Conservation (phyloP, 2,888 invertebrate species). For the Helleia helle region DNA sequence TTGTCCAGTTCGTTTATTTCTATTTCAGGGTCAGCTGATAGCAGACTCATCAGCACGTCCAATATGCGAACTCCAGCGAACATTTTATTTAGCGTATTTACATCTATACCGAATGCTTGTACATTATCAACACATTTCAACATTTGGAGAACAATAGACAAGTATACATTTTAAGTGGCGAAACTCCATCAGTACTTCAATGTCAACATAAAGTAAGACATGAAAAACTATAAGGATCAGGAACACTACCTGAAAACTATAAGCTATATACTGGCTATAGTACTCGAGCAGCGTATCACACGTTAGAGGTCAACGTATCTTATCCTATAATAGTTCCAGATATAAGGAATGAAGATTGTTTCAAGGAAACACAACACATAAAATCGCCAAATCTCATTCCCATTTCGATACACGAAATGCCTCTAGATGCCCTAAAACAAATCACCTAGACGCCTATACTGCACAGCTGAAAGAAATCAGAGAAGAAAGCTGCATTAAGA, state of each 20-base stretch:
- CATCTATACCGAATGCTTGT: conserved; percentile 15
- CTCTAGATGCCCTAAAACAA: conserved; percentile 20
- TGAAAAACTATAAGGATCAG: conserved; percentile 16
- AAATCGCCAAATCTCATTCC: conserved; percentile 12
- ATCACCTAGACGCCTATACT: too few species aligned
- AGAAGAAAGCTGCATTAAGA: conserved; percentile 8
- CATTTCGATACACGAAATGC: conserved; percentile 17
- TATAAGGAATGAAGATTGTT: conserved; percentile 20
- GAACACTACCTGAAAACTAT: conserved; percentile 15
- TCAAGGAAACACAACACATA: conserved; percentile 8
- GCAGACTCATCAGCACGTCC: conserved; percentile 12
- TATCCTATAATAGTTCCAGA: conserved; percentile 19
- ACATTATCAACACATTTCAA: conserved; percentile 22
- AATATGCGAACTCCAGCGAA: conserved; percentile 19
- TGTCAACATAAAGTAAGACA: conserved; percentile 16
- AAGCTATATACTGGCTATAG: conserved; percentile 22
- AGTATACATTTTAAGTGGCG: conserved; percentile 18
- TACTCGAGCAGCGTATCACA: conserved; percentile 19
- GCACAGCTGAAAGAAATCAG: conserved; percentile 12
- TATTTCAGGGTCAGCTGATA: too few species aligned
- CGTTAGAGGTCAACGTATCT: conserved; percentile 17
- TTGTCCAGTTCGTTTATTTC: too few species aligned
- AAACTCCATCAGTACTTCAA: conserved; percentile 17
- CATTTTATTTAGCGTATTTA: conserved; percentile 13
- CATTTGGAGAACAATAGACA: conserved; percentile 17